A percentile compares a stretch with the other conserved stretches of the same genome.
Conservation (phyloP, 2,113 vertebrate genomes). For the Verasper variegatus region DNA sequence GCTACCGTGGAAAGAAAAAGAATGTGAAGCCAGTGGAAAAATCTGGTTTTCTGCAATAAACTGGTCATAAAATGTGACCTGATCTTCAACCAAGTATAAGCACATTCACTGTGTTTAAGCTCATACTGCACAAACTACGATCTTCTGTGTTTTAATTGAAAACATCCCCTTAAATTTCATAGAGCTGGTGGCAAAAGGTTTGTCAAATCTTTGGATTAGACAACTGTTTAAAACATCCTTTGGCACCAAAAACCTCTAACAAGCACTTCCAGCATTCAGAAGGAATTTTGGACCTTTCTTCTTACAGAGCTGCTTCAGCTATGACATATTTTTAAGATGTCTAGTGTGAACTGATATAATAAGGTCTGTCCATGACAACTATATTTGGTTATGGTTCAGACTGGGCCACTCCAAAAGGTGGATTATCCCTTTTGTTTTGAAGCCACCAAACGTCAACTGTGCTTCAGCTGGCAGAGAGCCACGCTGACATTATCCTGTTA, state of each 20-base stretch:
- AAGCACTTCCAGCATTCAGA: neutral
- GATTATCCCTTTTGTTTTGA: neutral
- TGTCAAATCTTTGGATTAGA: neutral
- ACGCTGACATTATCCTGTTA: neutral
- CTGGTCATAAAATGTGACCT: neutral
- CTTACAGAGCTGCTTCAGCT: neutral
- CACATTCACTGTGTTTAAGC: neutral
- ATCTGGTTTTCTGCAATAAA: neutral
- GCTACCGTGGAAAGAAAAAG: neutral
- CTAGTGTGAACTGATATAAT: neutral
- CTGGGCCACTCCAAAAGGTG: neutral
- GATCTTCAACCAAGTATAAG: neutral
- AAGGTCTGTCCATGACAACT: neutral
- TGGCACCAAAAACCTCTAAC: neutral
- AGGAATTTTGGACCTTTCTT: neutral
- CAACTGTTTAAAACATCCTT: neutral
- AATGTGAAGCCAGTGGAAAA: neutral
- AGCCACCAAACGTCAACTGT: neutral
- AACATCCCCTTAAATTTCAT: too few species aligned
- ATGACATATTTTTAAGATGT: neutral
- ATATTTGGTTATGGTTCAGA: neutral
- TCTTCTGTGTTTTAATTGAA: neutral
- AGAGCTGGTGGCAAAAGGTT: neutral
- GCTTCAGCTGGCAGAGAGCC: neutral
- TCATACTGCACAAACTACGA: neutral